Percentiles rank a stretch among this genome's conserved stretches.
These are phyloP conservation scores for Salvelinus namaycush DNA, from an alignment of 2,113 vertebrate species.

Conservation along the genomic window DNA sequence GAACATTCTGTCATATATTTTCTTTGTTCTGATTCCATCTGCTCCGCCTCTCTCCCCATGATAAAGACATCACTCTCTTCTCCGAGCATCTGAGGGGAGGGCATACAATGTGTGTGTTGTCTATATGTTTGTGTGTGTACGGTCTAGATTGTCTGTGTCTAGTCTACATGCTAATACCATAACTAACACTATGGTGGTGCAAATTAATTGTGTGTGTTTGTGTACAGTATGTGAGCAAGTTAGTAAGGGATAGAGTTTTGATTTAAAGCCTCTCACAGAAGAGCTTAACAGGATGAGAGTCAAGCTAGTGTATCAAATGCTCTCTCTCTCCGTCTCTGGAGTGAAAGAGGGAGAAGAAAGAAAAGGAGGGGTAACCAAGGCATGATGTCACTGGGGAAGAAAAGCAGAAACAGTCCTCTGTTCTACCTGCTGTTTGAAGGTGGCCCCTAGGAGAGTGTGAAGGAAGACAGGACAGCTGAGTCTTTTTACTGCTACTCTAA, in stretches of 20 bases:
- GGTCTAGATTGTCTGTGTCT: neutral
- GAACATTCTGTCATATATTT: constrained; percentile 62
- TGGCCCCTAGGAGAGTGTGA: neutral
- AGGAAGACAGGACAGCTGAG: neutral
- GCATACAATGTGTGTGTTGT: constrained; percentile 15
- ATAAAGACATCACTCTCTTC: constrained; percentile 63
- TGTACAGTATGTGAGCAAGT: too few relatives aligned
- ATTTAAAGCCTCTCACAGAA: neutral
- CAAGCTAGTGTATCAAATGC: neutral
- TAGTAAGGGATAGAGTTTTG: too few relatives aligned
- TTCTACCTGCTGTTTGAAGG: neutral
- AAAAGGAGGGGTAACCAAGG: neutral
- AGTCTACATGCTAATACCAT: neutral
- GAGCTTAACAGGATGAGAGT: neutral
- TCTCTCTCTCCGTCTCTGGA: neutral
- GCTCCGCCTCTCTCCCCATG: constrained; percentile 46
- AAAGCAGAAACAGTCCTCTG: neutral
- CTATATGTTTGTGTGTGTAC: constrained; percentile 7
- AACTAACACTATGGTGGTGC: neutral
- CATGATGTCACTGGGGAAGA: neutral
- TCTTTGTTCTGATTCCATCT: constrained; percentile 62
- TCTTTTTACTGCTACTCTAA: constrained; percentile 14
- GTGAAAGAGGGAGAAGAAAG: neutral
- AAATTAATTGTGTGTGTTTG: too few relatives aligned
- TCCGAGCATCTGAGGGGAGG: constrained; percentile 19